These are phyloP conservation scores for Aphaenogaster ashmeadi DNA, from an alignment of 1,140 invertebrate genomes.

Conservation along the genomic window DNA sequence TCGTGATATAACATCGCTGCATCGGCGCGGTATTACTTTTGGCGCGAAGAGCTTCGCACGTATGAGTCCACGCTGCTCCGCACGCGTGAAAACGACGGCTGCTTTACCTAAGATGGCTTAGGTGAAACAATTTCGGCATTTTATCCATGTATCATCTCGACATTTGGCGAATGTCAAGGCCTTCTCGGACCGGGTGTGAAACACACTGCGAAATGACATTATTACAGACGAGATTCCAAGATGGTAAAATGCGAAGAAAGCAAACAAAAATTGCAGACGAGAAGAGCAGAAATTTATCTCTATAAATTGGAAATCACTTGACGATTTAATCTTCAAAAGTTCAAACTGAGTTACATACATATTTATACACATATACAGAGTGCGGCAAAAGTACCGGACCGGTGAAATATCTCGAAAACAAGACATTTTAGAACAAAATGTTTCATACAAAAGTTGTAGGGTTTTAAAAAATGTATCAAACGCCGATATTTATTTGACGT, in stretches of 20 bases:
- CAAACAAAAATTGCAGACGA: neutral
- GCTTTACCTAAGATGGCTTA: constrained; percentile 30
- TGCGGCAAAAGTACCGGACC: no score
- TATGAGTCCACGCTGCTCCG: neutral
- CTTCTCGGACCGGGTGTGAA: constrained; percentile 39
- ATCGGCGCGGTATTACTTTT: constrained; percentile 70
- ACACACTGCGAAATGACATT: constrained; percentile 58
- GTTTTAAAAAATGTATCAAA: no score
- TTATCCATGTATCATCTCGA: constrained; percentile 55
- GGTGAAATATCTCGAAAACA: no score
- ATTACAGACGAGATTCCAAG: constrained; percentile 18
- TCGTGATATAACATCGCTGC: constrained; percentile 70
- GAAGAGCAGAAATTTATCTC: constrained; percentile 15
- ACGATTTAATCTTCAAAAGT: constrained; percentile 4
- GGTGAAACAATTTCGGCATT: constrained; percentile 68
- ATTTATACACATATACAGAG: neutral
- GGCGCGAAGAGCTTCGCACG: constrained; percentile 37
- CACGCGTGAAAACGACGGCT: constrained; percentile 24
- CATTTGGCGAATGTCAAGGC: constrained; percentile 56
- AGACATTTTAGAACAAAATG: no score
- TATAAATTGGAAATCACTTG: constrained; percentile 9
- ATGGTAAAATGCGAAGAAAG: neutral
- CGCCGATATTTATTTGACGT: no score
- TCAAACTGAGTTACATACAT: neutral
- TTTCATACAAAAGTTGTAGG: no score